phyloP scores from a whole-genome alignment of 2,797 vertebrate genomes.

The Sebastes nivosus region DNA sequence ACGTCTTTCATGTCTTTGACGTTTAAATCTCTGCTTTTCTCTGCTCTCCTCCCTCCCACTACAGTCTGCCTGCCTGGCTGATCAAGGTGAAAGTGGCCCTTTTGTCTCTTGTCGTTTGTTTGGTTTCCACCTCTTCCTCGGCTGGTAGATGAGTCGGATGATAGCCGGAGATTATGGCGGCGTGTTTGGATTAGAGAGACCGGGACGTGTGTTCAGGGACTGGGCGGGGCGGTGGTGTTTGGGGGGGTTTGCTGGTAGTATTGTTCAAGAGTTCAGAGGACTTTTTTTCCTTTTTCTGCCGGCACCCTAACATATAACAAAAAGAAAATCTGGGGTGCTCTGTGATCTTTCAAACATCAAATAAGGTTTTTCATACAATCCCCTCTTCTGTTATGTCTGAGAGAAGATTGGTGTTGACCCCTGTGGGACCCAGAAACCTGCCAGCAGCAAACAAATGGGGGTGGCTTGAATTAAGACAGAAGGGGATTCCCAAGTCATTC shows the following conservation, averaged over 20 bases:
- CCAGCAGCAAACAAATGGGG: constrained; percentile 43
- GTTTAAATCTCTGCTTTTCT: constrained; percentile 58
- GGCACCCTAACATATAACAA: constrained; percentile 49
- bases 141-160: constrained; percentile 69
- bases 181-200: constrained; percentile 77
- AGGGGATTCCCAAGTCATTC: constrained; percentile 58
- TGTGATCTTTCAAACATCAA: constrained; percentile 74
- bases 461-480: constrained; percentile 35
- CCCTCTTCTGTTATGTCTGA: constrained; percentile 72
- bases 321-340: constrained; percentile 58
- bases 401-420: constrained; percentile 49
- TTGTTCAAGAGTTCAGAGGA: constrained; percentile 69
- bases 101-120: constrained; percentile 79
- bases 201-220: constrained; percentile 54
- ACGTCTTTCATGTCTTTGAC: constrained; percentile 76
- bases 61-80: constrained; percentile 61
- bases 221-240: constrained; percentile 12
- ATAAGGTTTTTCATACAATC: constrained; percentile 44
- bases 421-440: constrained; percentile 42
- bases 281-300: constrained; percentile 15
- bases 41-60: constrained; percentile 47
- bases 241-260: constrained; percentile 35
- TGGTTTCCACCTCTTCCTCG: constrained; percentile 73
- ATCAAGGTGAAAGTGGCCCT: constrained; percentile 80
- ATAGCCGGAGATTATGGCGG: constrained; percentile 76